These are phyloP conservation scores for Halichoeres trimaculatus DNA, from an alignment of 2,113 vertebrate genomes.

Conservation along the genomic window DNA sequence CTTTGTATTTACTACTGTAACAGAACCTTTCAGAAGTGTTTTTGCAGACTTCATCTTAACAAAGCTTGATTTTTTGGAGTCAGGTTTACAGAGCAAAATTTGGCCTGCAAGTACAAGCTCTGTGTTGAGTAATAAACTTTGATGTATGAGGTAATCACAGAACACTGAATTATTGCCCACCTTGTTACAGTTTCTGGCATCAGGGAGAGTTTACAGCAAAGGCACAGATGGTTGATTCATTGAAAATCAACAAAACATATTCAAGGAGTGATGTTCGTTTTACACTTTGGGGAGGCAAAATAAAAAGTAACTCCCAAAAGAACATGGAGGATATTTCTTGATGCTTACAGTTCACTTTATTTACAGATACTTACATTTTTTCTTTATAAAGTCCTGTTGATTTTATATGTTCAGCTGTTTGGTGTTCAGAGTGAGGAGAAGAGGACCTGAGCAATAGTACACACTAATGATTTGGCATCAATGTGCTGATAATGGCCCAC, in stretches of 20 bases:
- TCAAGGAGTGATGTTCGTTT: constrained; percentile 25
- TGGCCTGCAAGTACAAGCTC: constrained; percentile 23
- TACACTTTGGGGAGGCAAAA: constrained; percentile 7
- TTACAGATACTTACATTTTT: constrained; percentile 2
- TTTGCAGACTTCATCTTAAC: constrained; percentile 9
- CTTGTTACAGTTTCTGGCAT: constrained; percentile 49
- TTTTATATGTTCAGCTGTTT: not conserved
- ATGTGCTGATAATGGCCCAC: constrained; percentile 6
- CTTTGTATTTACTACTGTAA: too few relatives aligned
- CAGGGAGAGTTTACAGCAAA: constrained; percentile 37
- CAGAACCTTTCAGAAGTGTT: not conserved
- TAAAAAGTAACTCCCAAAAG: not conserved
- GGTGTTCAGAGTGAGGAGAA: not conserved
- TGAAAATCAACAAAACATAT: constrained; percentile 59
- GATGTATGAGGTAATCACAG: constrained; percentile 54
- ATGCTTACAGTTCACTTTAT: not conserved
- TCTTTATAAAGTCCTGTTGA: not conserved
- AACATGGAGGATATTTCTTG: not conserved
- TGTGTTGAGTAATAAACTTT: constrained; percentile 48
- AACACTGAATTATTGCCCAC: constrained; percentile 45
- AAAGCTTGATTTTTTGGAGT: not conserved
- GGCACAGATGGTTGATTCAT: constrained; percentile 63
- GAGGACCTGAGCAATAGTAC: too few relatives aligned
- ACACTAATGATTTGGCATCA: not conserved
- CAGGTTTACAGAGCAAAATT: constrained; percentile 3